These are phyloP conservation scores for Coleophora flavipennella DNA, from an alignment of 2,888 invertebrate genomes.

Conservation along the genomic window DNA sequence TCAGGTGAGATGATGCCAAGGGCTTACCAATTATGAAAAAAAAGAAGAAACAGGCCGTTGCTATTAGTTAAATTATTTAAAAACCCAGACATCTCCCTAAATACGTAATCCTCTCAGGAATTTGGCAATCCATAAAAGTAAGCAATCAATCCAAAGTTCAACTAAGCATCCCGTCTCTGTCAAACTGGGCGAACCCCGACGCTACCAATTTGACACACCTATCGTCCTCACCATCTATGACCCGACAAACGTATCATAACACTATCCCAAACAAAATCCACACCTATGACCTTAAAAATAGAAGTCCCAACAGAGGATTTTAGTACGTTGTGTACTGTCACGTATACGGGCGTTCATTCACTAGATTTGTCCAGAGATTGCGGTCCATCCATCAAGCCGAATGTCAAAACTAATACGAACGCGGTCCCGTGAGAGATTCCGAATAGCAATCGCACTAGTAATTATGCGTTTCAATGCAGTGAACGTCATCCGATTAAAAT, in stretches of 20 bases:
- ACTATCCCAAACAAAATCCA: conserved; percentile 15
- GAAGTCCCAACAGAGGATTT: conserved; percentile 10
- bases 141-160: conserved; percentile 45
- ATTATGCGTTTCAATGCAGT: conserved; percentile 65
- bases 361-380: conserved; percentile 63
- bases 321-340: conserved; percentile 19
- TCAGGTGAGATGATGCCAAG: no score
- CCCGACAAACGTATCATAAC: conserved; percentile 13
- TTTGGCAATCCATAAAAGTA: conserved; percentile 17
- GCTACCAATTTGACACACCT: conserved; percentile 58
- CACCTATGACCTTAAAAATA: conserved; percentile 18
- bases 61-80: no score
- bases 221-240: conserved; percentile 41
- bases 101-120: no score
- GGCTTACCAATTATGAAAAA: no score
- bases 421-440: conserved; percentile 62
- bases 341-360: conserved; percentile 61
- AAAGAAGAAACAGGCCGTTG: no score
- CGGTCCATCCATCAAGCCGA: conserved; percentile 68
- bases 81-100: no score
- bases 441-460: conserved; percentile 47
- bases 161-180: conserved; percentile 48
- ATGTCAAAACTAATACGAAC: conserved; percentile 71
- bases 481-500: conserved; percentile 66
- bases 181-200: conserved; percentile 40